These are phyloP conservation scores for Microcebus tavaratra DNA, from an alignment of 2,113 vertebrate genomes.

Conservation along the genomic window DNA sequence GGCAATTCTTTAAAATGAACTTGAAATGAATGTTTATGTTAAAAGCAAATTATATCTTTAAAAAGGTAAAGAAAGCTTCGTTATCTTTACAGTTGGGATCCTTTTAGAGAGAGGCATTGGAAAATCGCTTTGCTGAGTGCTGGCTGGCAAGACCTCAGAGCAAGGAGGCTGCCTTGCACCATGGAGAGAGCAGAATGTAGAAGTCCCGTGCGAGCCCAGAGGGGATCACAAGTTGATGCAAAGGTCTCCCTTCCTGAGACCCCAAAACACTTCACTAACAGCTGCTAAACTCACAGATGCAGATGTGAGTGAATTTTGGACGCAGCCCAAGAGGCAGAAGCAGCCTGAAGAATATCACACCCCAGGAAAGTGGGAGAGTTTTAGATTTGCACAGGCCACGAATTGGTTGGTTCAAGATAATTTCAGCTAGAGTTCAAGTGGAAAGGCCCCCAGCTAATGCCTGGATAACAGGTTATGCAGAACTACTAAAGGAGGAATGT, in stretches of 20 bases:
- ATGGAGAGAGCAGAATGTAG: not conserved
- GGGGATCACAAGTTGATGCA: not conserved
- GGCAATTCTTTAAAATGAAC: constrained; percentile 7
- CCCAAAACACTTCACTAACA: not conserved
- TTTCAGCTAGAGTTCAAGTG: not conserved
- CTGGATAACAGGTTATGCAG: not conserved
- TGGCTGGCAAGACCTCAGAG: not conserved
- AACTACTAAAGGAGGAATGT: not conserved
- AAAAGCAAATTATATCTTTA: not conserved
- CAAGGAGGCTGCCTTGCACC: not conserved
- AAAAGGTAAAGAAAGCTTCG: not conserved
- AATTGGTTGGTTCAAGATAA: not conserved
- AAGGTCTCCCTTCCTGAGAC: not conserved
- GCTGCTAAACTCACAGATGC: not conserved
- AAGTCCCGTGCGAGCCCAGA: not conserved
- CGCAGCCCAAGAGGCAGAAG: not conserved
- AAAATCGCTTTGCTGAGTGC: not conserved
- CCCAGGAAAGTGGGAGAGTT: not conserved
- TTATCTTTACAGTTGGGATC: not conserved
- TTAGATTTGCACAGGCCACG: not conserved
- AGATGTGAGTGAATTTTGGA: not conserved
- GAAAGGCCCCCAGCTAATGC: not conserved
- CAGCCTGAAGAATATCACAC: not conserved
- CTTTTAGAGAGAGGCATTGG: not conserved
- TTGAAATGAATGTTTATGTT: not conserved